Conservation (phyloP, 1,140 invertebrate genomes). For the Drosophila micromelanica region DNA sequence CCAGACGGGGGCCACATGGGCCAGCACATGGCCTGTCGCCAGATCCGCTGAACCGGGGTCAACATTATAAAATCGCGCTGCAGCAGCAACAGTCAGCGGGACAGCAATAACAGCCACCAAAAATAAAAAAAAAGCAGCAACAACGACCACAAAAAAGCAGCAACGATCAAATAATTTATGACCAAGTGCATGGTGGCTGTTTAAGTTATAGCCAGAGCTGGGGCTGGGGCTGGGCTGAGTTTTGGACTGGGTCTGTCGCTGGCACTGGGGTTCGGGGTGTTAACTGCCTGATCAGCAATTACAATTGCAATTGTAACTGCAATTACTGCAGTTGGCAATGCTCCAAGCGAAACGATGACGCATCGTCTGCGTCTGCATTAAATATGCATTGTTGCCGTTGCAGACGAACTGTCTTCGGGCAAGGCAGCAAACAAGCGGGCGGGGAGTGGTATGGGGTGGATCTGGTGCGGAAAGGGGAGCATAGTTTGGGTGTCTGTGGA, state of each 20-base stretch:
- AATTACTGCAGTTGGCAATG: slow-evolving; percentile 53
- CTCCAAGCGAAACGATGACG: slow-evolving; percentile 60
- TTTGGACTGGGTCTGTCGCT: background rate
- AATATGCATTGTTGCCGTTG: slow-evolving; percentile 56
- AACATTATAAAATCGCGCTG: slow-evolving; percentile 77
- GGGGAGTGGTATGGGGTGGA: background rate
- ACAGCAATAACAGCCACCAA: slow-evolving; percentile 22
- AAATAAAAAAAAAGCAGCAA: slow-evolving; percentile 38
- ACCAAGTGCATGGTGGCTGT: slow-evolving; percentile 77
- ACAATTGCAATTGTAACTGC: slow-evolving; percentile 36
- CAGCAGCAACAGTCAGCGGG: slow-evolving; percentile 39
- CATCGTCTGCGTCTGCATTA: slow-evolving; percentile 75
- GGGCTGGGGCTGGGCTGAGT: slow-evolving; percentile 20
- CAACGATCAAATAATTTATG: slow-evolving; percentile 81
- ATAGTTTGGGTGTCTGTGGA: too few relatives aligned
- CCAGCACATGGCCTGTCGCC: slow-evolving; percentile 50
- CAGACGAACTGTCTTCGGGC: slow-evolving; percentile 66
- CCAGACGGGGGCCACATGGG: slow-evolving; percentile 55
- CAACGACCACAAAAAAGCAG: slow-evolving; percentile 27
- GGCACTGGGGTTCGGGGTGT: slow-evolving; percentile 44
- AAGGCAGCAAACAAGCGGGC: slow-evolving; percentile 18
- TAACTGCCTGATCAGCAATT: slow-evolving; percentile 69
- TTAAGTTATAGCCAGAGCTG: slow-evolving; percentile 63
- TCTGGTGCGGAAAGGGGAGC: too few relatives aligned
- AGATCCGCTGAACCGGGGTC: slow-evolving; percentile 74